Conservation (phyloP, 2,113 vertebrate genomes). For the Oplegnathus fasciatus region DNA sequence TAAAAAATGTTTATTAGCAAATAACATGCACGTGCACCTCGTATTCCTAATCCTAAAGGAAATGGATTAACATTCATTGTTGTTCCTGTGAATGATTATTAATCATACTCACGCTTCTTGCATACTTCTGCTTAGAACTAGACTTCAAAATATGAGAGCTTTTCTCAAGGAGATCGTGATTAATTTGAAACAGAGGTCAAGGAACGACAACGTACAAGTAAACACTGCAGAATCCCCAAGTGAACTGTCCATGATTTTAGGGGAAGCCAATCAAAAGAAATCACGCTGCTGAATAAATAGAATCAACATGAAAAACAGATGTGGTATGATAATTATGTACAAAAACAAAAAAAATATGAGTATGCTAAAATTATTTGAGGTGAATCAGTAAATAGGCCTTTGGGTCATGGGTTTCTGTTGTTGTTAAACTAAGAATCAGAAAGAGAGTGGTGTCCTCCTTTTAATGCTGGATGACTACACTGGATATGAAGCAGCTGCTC, state of each 20-base stretch:
- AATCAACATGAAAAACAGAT: slow-evolving; percentile 58
- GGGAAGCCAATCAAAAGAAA: slow-evolving; percentile 64
- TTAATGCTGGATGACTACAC: background rate
- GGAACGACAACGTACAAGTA: slow-evolving; percentile 37
- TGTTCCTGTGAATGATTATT: slow-evolving; percentile 17
- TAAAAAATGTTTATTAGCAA: background rate
- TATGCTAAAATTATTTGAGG: background rate
- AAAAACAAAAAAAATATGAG: slow-evolving; percentile 25
- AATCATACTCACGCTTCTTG: slow-evolving; percentile 32
- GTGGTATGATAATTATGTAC: slow-evolving; percentile 52
- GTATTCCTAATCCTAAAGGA: background rate
- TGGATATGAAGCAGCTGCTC: background rate
- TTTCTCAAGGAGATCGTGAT: slow-evolving; percentile 5
- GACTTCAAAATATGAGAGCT: slow-evolving; percentile 7
- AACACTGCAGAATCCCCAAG: slow-evolving; percentile 45
- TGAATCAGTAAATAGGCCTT: background rate
- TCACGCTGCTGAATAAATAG: slow-evolving; percentile 24
- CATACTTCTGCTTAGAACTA: slow-evolving; percentile 7
- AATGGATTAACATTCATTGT: background rate
- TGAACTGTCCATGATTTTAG: slow-evolving; percentile 17
- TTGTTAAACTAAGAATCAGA: background rate
- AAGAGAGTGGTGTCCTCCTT: background rate
- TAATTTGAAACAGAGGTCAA: slow-evolving; percentile 31
- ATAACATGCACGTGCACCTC: background rate
- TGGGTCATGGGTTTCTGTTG: background rate